Evolutionary conservation across 2,797 vertebrate species (phyloP).

Genomic region (Ctenopoma multispine): DNA sequence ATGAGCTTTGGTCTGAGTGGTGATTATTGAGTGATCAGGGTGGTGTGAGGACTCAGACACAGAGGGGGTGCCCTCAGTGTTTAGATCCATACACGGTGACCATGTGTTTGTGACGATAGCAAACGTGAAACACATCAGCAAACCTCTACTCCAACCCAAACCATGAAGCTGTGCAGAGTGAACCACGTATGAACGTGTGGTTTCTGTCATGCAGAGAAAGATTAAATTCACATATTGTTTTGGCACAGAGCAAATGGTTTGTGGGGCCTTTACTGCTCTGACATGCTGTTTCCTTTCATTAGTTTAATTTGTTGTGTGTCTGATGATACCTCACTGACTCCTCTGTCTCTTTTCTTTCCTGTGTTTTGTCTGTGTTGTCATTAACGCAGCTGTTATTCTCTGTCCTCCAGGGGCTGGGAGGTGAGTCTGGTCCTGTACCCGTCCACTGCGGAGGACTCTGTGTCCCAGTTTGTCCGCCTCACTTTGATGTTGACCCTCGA

Average conservation of each 20-base stretch:
- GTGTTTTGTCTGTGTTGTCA: not conserved
- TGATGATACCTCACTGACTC: not conserved
- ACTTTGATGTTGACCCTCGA: slow-evolving; percentile 89
- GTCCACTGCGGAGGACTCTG: slow-evolving; percentile 91
- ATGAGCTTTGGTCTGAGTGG: not conserved
- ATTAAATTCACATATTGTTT: too few species aligned
- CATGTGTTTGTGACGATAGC: not conserved
- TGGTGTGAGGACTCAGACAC: not conserved
- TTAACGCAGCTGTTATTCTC: not conserved
- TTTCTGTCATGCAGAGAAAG: too few species aligned
- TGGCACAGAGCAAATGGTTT: too few species aligned
- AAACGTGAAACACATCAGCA: too few species aligned
- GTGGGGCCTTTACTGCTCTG: too few species aligned
- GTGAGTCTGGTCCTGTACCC: slow-evolving; percentile 91
- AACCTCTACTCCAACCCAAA: too few species aligned
- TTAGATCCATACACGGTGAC: not conserved
- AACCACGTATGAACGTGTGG: too few species aligned
- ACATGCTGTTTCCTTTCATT: too few species aligned
- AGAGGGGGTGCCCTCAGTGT: too few species aligned
- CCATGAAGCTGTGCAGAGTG: too few species aligned
- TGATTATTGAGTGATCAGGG: not conserved
- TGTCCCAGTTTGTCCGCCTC: slow-evolving; percentile 93
- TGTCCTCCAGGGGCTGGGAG: slow-evolving; percentile 85
- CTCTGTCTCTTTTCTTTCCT: not conserved
- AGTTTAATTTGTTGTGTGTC: not conserved